Conservation (phyloP, 2,888 invertebrate species). For the Meiosimyza decipiens region DNA sequence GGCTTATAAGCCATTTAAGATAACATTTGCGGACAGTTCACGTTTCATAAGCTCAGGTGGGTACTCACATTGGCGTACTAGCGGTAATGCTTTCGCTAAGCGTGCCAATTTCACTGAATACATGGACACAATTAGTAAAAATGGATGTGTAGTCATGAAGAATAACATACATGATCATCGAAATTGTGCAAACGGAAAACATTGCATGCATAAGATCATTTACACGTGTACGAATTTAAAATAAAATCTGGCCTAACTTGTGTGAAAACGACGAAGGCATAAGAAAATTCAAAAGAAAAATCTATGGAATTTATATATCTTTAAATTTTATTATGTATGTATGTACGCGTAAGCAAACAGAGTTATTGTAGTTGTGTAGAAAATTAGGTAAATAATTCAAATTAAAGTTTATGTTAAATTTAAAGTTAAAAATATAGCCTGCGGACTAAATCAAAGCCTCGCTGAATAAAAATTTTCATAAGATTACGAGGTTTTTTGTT, state of each 20-base stretch:
- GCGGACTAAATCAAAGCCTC: no score
- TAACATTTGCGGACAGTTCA: slow-evolving; percentile 54
- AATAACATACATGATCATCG: slow-evolving; percentile 63
- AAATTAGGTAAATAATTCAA: no score
- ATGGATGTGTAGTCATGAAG: slow-evolving; percentile 61
- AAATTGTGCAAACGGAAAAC: slow-evolving; percentile 56
- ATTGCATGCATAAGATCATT: slow-evolving; percentile 58
- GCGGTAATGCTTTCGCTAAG: slow-evolving; percentile 46
- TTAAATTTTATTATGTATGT: no score
- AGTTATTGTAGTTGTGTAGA: no score
- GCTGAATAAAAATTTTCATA: no score
- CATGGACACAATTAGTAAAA: slow-evolving; percentile 63
- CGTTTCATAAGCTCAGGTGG: slow-evolving; percentile 55
- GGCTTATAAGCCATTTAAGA: slow-evolving; percentile 58
- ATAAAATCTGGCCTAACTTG: not conserved
- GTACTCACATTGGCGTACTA: slow-evolving; percentile 58
- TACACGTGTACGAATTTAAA: slow-evolving; percentile 50
- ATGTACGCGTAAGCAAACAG: no score
- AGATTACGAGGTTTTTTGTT: no score
- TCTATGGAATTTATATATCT: no score
- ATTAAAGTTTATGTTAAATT: no score
- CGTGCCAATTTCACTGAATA: slow-evolving; percentile 60
- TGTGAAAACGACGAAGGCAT: no score
- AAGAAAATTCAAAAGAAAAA: no score
- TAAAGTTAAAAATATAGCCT: no score